A percentile compares a stretch with the other conserved stretches of the same genome.
These are phyloP conservation scores for Palaemon carinicauda DNA, from an alignment of 1,140 invertebrate genomes.

Conservation along the genomic window DNA sequence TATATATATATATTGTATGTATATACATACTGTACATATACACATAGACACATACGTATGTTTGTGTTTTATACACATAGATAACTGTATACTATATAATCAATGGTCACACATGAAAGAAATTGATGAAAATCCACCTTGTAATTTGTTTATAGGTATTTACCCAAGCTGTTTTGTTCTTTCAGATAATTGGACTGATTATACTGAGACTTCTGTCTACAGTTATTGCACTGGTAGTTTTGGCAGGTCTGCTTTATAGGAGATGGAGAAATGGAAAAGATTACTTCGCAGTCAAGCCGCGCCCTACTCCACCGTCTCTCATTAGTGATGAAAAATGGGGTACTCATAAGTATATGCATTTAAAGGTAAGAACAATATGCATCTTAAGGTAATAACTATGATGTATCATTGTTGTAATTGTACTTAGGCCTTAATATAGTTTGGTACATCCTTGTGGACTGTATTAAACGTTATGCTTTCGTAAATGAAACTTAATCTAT, in stretches of 20 bases:
- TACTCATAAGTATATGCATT: background rate
- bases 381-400: background rate
- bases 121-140: too few species aligned
- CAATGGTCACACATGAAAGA: background rate
- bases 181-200: too few species aligned
- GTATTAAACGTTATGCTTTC: too few species aligned
- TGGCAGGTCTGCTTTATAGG: background rate
- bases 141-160: too few species aligned
- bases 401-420: too few species aligned
- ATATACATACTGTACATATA: too few species aligned
- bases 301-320: conserved; percentile 12
- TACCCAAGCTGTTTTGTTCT: too few species aligned
- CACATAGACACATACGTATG: background rate
- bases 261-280: background rate
- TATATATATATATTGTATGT: background rate
- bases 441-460: too few species aligned
- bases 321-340: conserved; percentile 26
- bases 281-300: conserved; percentile 4
- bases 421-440: too few species aligned
- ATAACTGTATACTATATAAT: background rate
- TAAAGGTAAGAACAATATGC: background rate
- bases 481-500: too few species aligned
- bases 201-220: too few species aligned
- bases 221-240: too few species aligned
- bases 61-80: background rate